These are phyloP conservation scores for Ctenoplectra terminalis DNA, from an alignment of 1,140 invertebrate genomes.

Conservation along the genomic window DNA sequence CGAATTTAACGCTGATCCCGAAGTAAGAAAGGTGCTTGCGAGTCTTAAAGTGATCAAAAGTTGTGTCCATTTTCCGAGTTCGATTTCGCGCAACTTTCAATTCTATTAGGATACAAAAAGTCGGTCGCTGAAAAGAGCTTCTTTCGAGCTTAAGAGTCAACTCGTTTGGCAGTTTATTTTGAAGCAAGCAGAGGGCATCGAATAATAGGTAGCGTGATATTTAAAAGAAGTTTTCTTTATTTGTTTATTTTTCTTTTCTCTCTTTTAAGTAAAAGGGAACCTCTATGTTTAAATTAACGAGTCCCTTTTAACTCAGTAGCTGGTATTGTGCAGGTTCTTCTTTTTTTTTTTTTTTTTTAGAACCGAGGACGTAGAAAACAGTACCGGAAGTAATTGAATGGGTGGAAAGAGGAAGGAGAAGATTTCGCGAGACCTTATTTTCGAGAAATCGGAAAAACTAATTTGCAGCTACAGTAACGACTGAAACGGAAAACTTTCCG, in stretches of 20 bases:
- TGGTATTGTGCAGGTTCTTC: too few relatives aligned
- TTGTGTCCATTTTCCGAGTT: constrained; percentile 4
- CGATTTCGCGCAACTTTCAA: constrained; percentile 9
- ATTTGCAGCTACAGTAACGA: too few relatives aligned
- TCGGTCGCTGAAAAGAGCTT: neutral
- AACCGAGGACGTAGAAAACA: neutral
- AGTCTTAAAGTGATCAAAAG: constrained; percentile 7
- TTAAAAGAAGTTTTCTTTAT: neutral
- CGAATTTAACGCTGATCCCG: neutral
- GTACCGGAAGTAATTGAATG: neutral
- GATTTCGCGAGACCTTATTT: too few relatives aligned
- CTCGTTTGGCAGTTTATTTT: neutral
- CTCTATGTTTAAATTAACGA: constrained; percentile 4
- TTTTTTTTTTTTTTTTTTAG: neutral
- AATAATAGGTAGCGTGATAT: neutral
- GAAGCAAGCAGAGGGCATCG: neutral
- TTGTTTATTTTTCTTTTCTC: neutral
- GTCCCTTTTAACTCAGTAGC: neutral
- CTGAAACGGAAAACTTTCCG: too few relatives aligned
- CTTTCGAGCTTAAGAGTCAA: neutral
- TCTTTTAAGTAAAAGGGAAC: neutral
- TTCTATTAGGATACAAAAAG: constrained; percentile 1
- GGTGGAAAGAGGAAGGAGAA: too few relatives aligned
- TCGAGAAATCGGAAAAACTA: too few relatives aligned
- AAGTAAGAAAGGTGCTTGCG: too few relatives aligned